phyloP scores from a whole-genome alignment of 2,113 vertebrate species.

The Eulacestoma nigropectus region DNA sequence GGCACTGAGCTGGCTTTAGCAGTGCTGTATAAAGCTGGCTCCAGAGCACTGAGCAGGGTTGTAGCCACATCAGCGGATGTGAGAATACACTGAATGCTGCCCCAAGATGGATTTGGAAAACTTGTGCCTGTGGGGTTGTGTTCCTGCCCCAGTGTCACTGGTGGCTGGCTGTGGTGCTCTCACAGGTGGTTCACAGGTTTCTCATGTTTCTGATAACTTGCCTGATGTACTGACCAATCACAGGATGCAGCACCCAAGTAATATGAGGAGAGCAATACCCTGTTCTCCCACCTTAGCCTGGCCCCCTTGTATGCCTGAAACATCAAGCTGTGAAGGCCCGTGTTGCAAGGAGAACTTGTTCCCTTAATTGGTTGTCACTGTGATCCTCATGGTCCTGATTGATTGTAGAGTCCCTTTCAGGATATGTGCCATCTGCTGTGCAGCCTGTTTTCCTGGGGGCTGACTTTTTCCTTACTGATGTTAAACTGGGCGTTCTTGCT shows the following conservation, averaged over 20 bases:
- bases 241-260: neutral
- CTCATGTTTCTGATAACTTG: neutral
- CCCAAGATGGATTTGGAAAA: neutral
- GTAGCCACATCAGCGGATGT: accelerated
- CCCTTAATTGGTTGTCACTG: neutral
- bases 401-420: neutral
- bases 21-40: neutral
- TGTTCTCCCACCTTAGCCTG: neutral
- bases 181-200: neutral
- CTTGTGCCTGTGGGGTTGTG: neutral
- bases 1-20: neutral
- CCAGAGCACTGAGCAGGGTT: neutral
- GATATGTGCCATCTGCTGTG: neutral
- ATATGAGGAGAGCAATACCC: neutral
- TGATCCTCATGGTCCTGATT: neutral
- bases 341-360: neutral
- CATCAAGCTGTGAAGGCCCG: neutral
- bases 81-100: accelerated
- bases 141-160: neutral
- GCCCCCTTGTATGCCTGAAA: neutral
- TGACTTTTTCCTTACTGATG: neutral
- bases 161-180: neutral
- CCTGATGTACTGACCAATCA: neutral
- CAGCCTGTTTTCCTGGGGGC: neutral
- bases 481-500: neutral